Percentiles rank a stretch among this genome's conserved stretches.
Evolutionary conservation across 2,113 vertebrate genomes (phyloP).

Genomic region (Abramis brama): DNA sequence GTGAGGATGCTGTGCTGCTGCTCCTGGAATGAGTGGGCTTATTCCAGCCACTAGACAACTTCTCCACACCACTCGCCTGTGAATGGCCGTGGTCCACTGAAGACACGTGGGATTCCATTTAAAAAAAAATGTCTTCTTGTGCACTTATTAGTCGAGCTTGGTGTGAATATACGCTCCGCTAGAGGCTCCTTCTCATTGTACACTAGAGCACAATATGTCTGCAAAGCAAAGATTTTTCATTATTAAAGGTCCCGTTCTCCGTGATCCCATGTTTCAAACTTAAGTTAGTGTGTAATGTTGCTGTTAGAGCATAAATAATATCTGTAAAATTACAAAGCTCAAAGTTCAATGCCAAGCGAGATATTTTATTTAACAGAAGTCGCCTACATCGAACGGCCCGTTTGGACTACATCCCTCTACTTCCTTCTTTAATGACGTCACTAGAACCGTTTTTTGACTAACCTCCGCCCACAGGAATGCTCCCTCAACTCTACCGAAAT

Average conservation of each 20-base stretch:
- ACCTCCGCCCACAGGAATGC: too few species aligned
- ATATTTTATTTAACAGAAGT: too few species aligned
- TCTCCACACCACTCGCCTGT: constrained; percentile 76
- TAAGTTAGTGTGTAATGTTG: too few species aligned
- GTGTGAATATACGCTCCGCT: constrained; percentile 28
- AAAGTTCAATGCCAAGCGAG: too few species aligned
- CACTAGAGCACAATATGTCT: constrained; percentile 33
- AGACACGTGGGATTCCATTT: constrained; percentile 64
- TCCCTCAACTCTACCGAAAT: too few species aligned
- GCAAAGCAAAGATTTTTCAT: constrained; percentile 1
- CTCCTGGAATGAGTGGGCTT: constrained; percentile 71
- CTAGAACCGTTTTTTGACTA: too few species aligned
- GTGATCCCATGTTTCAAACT: too few species aligned
- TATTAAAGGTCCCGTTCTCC: not conserved
- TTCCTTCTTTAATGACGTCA: too few species aligned
- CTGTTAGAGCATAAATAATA: too few species aligned
- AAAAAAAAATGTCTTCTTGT: constrained; percentile 14
- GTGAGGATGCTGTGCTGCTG: constrained; percentile 78
- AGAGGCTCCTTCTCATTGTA: constrained; percentile 41
- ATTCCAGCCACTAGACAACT: constrained; percentile 59
- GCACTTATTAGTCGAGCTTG: constrained; percentile 18
- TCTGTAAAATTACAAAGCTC: too few species aligned
- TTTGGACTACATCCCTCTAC: too few species aligned
- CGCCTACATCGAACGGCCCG: too few species aligned
- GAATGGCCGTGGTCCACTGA: constrained; percentile 32